A percentile compares a stretch with the other conserved stretches of the same genome.
phyloP scores from a whole-genome alignment of 2,888 invertebrate species.

The Epinotia nisella region DNA sequence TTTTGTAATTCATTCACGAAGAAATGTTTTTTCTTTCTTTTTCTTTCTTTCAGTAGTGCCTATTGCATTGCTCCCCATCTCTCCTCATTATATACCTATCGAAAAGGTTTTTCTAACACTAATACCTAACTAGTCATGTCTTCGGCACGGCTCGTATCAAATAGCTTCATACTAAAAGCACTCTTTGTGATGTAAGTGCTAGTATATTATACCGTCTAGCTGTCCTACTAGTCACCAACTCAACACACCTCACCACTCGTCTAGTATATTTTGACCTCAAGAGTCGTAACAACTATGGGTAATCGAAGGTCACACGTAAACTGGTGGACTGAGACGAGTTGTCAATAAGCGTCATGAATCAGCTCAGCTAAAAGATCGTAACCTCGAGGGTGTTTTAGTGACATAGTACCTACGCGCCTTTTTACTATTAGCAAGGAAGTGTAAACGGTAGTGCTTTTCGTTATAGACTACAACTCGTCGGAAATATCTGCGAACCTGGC shows the following conservation, averaged over 20 bases:
- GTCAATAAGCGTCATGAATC: conserved; percentile 1
- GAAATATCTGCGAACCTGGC: no score
- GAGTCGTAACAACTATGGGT: neutral
- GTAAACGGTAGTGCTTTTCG: neutral
- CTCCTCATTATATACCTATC: neutral
- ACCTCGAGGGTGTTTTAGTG: conserved; percentile 6
- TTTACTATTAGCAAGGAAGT: conserved; percentile 10
- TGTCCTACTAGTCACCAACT: neutral
- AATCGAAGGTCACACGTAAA: neutral
- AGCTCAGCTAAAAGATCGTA: conserved; percentile 7
- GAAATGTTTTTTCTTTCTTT: no score
- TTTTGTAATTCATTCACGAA: no score
- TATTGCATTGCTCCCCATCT: no score
- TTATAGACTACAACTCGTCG: no score
- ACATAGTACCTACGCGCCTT: neutral
- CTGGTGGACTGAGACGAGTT: neutral
- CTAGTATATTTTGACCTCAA: neutral
- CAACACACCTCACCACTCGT: neutral
- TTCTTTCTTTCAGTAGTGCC: no score
- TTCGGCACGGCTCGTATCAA: conserved; percentile 2
- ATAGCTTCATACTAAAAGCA: conserved; percentile 13
- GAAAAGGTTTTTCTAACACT: neutral
- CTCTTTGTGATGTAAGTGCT: conserved; percentile 13
- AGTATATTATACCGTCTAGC: conserved; percentile 12
- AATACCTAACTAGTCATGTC: neutral